Evolutionary conservation across 2,113 vertebrate genomes (phyloP).

Genomic region (Phocoena phocoena): DNA sequence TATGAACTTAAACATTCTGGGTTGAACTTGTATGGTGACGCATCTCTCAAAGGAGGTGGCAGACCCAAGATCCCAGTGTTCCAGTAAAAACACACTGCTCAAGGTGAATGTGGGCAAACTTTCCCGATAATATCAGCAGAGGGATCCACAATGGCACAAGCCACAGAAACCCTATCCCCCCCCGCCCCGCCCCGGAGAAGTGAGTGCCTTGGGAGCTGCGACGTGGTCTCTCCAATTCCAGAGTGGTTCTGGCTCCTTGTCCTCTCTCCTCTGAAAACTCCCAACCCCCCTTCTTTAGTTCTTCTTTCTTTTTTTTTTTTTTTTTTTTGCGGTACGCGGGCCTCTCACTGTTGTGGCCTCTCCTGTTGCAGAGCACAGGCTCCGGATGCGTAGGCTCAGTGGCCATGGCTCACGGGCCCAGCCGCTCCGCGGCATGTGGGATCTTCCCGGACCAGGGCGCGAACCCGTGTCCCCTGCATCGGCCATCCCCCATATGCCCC

Average conservation of each 20-base stretch:
- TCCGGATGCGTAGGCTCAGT: no score
- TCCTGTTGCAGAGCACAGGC: no score
- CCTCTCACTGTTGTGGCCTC: no score
- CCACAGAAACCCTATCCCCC: background rate
- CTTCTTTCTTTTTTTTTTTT: background rate
- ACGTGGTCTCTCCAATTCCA: background rate
- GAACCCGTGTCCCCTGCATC: no score
- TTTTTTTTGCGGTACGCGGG: no score
- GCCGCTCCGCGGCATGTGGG: no score
- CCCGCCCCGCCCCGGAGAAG: background rate
- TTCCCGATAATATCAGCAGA: background rate
- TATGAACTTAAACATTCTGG: background rate
- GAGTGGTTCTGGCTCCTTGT: background rate
- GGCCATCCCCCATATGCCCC: no score
- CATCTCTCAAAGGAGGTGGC: background rate
- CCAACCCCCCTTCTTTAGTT: background rate
- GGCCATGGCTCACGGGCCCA: no score
- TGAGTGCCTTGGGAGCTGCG: background rate
- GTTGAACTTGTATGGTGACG: background rate
- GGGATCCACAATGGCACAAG: background rate
- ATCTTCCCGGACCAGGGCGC: no score
- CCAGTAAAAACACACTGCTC: background rate
- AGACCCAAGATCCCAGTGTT: background rate
- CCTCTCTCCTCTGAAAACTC: background rate
- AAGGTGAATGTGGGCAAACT: background rate